Evolutionary conservation across 2,888 invertebrate genomes (phyloP), one percentile per base, ranked within the genome.

Genomic region (Cheilosia variabilis): DNA sequence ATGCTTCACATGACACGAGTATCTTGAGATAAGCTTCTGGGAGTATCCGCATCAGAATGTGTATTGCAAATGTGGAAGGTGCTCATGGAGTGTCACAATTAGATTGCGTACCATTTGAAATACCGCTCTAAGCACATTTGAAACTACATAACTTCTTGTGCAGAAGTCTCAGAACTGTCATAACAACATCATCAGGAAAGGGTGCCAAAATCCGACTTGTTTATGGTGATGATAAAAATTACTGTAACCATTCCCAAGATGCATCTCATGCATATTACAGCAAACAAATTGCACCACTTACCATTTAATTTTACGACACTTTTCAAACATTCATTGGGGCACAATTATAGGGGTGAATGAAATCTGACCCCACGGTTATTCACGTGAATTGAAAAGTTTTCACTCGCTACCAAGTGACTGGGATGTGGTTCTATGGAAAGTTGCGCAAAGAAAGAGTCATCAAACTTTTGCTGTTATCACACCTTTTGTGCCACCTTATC

Each of bases 191-290:
- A 4, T 15, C 10, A 22, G n/a, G 24, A 17, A 50, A 22, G 50
- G 22, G 19, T 50, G 22, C 50, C 24, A 17, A 17, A 50, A 24
- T 24, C 24, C 52, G 24, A 52, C 15, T 24, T 13, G 22, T 52
- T 24, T 27, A 34, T 34, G 57, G 3, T 17, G 34, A 57, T 34
- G 17, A 10, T 34, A 27, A 6, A 2, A 27, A 55, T 55, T 31
- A 31, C 17, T 31, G 24, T 53, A 19, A 19, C n/a, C 2, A 52
- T 15, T 52, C 52, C 52, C 24, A 24, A 24, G 24, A 24, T 52
- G 13, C 52, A 52, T 52, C 24, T 22, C 22, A 52, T 52, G 22
- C 52, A 52, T 24, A 52, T 52, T 24, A 52, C 24, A 52, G 6
- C 24, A 15, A 52, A 15, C 52, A 6, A 52, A 24, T 52, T 9